Evolutionary conservation across 2,113 vertebrate genomes (phyloP).

Genomic region (Larimichthys polyactis): DNA sequence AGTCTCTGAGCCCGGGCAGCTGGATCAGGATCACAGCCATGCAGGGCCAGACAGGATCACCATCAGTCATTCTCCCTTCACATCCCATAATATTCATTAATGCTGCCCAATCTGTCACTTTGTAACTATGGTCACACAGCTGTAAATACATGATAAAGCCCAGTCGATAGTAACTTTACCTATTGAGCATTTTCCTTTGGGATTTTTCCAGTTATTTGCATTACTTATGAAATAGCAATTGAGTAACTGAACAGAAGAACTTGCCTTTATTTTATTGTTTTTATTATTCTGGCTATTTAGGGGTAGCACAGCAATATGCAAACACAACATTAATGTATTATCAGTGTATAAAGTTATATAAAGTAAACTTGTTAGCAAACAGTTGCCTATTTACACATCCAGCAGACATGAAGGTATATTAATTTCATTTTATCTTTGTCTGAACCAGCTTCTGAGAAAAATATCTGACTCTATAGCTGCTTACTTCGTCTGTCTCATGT

Average conservation of each 20-base stretch:
- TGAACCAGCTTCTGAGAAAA: not conserved
- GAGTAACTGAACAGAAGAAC: not conserved
- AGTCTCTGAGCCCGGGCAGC: constrained; percentile 13
- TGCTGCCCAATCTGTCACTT: constrained; percentile 21
- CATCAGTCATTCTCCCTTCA: constrained; percentile 34
- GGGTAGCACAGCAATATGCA: not conserved
- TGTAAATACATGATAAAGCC: constrained; percentile 5
- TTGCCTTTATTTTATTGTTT: too few species aligned
- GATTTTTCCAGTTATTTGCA: not conserved
- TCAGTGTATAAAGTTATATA: too few species aligned
- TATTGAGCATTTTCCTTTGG: not conserved
- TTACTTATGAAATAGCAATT: not conserved
- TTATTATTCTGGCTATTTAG: too few species aligned
- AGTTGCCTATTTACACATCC: too few species aligned
- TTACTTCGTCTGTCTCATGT: not conserved
- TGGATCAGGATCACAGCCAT: constrained; percentile 42
- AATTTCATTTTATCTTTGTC: not conserved
- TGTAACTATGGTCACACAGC: constrained; percentile 17
- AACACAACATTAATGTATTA: not conserved
- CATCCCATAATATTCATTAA: constrained; percentile 33
- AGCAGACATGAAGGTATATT: too few species aligned
- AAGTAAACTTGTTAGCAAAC: not conserved
- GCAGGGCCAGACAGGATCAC: constrained; percentile 35
- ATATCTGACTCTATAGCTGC: not conserved
- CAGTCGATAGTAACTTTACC: not conserved